A percentile compares a stretch with the other conserved stretches of the same genome.
Evolutionary conservation across 1,140 invertebrate species (phyloP).

Genomic region (Drosophila navojoa): DNA sequence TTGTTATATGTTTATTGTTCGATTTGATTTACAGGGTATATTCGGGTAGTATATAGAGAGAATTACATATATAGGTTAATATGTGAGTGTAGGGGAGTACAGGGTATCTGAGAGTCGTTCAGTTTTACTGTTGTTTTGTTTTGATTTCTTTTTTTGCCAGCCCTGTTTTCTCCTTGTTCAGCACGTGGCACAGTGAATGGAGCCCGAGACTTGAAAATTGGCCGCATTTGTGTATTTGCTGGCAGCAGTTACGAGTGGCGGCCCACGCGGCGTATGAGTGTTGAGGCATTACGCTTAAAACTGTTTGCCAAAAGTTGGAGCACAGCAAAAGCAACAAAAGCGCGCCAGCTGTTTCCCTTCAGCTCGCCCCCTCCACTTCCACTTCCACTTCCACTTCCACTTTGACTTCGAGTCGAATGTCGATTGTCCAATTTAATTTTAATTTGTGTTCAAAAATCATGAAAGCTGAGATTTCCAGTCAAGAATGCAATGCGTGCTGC

Average conservation of each 20-base stretch:
- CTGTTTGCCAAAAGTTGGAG: conserved; percentile 31
- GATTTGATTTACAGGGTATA: no score
- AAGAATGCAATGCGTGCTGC: neutral
- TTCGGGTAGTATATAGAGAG: neutral
- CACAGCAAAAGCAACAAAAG: conserved; percentile 10
- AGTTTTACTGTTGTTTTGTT: conserved; percentile 5
- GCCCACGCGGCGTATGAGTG: conserved; percentile 43
- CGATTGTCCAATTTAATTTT: conserved; percentile 42
- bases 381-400: neutral
- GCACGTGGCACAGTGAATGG: conserved; percentile 24
- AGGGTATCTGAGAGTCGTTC: neutral
- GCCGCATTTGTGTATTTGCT: conserved; percentile 58
- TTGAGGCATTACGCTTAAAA: conserved; percentile 52
- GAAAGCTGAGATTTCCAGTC: conserved; percentile 7
- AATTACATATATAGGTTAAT: no score
- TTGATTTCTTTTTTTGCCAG: neutral
- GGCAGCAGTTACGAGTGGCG: conserved; percentile 13
- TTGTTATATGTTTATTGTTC: no score
- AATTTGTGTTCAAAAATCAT: conserved; percentile 51
- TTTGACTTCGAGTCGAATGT: conserved; percentile 26
- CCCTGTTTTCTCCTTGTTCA: conserved; percentile 3
- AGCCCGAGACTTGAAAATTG: conserved; percentile 58
- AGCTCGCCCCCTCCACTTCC: no score
- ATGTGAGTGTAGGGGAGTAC: neutral
- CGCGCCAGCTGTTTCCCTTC: conserved; percentile 1